A percentile compares a stretch with the other conserved stretches of the same genome.
Evolutionary conservation across 2,888 invertebrate genomes (phyloP).

Genomic region (Hypercompe scribonia): DNA sequence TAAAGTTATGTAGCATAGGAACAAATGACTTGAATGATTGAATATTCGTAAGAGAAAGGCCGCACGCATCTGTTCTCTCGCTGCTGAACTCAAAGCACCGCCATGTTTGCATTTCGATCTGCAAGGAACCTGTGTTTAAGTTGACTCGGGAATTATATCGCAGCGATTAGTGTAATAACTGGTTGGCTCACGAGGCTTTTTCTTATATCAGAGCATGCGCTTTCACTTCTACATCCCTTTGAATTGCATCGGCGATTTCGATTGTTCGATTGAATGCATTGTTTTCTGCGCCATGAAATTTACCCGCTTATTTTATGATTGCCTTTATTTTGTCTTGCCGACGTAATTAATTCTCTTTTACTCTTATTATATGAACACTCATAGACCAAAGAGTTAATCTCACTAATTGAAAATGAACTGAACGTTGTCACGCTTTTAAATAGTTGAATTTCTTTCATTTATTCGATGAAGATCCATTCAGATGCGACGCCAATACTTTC

Average conservation of each 20-base stretch:
- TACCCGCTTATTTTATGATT: slow-evolving; percentile 72
- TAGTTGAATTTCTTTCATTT: slow-evolving; percentile 38
- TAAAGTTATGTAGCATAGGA: slow-evolving; percentile 15
- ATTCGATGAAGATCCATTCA: slow-evolving; percentile 49
- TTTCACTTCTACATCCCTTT: slow-evolving; percentile 74
- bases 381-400: slow-evolving; percentile 46
- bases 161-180: slow-evolving; percentile 87
- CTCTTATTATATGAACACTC: slow-evolving; percentile 54
- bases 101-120: slow-evolving; percentile 87
- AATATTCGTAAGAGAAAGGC: slow-evolving; percentile 43
- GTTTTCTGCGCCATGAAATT: slow-evolving; percentile 78
- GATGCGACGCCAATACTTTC: slow-evolving; percentile 44
- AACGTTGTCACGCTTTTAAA: slow-evolving; percentile 48
- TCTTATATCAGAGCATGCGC: slow-evolving; percentile 79
- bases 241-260: slow-evolving; percentile 69
- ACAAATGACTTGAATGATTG: slow-evolving; percentile 6
- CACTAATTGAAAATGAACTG: slow-evolving; percentile 59
- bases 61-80: slow-evolving; percentile 72
- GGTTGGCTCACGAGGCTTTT: slow-evolving; percentile 81
- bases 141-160: slow-evolving; percentile 87
- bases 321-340: slow-evolving; percentile 65
- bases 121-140: slow-evolving; percentile 86
- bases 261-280: slow-evolving; percentile 79
- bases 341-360: slow-evolving; percentile 61
- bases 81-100: slow-evolving; percentile 81